These are phyloP conservation scores for Atopsyche davidsoni DNA, from an alignment of 1,140 invertebrate genomes.

Conservation along the genomic window DNA sequence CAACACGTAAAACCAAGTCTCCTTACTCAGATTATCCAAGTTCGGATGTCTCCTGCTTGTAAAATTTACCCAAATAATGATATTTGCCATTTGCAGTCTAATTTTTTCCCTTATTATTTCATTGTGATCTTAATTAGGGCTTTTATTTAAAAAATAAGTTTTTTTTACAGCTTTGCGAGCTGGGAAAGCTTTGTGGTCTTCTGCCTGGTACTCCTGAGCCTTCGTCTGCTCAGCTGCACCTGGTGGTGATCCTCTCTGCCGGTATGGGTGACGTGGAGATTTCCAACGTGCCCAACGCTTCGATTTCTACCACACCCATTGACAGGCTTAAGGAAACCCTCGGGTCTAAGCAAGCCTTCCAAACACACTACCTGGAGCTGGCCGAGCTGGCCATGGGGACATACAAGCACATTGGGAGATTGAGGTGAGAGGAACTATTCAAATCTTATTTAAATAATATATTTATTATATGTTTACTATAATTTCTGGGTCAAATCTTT, in stretches of 20 bases:
- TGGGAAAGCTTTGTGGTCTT: constrained; percentile 87
- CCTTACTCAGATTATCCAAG: too few species aligned
- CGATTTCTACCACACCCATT: constrained; percentile 58
- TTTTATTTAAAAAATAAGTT: too few species aligned
- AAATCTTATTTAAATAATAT: constrained; percentile 1
- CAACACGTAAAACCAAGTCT: too few species aligned
- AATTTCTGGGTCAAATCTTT: too few species aligned
- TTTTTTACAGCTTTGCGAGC: constrained; percentile 64
- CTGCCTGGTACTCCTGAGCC: constrained; percentile 74
- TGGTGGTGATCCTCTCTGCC: constrained; percentile 81
- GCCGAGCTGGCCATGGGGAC: constrained; percentile 94
- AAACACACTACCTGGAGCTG: constrained; percentile 86
- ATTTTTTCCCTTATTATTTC: too few species aligned
- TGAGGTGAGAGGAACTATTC: constrained; percentile 35
- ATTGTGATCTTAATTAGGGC: too few species aligned
- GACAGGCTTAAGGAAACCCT: constrained; percentile 86
- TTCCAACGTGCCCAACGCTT: constrained; percentile 28
- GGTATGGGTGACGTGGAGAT: constrained; percentile 72
- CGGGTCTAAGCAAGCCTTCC: constrained; percentile 83
- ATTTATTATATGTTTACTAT: too few species aligned
- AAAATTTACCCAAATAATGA: too few species aligned
- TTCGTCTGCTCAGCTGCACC: constrained; percentile 80
- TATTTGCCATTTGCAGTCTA: too few species aligned
- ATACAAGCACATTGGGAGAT: constrained; percentile 88
- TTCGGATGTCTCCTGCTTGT: too few species aligned